A percentile compares a stretch with the other conserved stretches of the same genome.
Conservation (phyloP, 2,888 invertebrate genomes). For the Choristoneura rosaceana region DNA sequence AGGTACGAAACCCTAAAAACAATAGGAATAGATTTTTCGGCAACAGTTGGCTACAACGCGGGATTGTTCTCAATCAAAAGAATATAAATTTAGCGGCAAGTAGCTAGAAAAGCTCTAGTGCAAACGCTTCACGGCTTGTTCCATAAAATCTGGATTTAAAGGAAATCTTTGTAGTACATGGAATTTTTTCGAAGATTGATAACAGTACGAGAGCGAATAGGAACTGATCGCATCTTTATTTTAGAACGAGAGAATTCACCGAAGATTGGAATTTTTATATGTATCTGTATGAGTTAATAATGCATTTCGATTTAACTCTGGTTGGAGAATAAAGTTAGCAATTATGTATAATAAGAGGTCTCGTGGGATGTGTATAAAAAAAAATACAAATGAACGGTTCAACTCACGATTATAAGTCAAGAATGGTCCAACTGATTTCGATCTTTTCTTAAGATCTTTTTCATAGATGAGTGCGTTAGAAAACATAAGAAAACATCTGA, state of each 20-base stretch:
- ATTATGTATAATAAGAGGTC: too few species aligned
- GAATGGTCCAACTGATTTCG: too few species aligned
- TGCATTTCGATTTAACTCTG: background rate
- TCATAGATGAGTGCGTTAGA: too few species aligned
- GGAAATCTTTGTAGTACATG: slow-evolving; percentile 29
- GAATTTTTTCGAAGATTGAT: slow-evolving; percentile 39
- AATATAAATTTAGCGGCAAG: background rate
- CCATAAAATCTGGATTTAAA: slow-evolving; percentile 29
- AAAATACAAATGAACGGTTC: too few species aligned
- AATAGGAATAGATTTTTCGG: too few species aligned
- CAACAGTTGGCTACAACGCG: too few species aligned
- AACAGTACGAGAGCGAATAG: slow-evolving; percentile 24
- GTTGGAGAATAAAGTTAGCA: background rate
- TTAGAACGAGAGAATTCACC: slow-evolving; percentile 23
- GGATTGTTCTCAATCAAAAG: too few species aligned
- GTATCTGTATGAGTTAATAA: background rate
- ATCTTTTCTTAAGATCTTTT: too few species aligned
- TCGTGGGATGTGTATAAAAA: too few species aligned
- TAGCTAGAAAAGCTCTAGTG: background rate
- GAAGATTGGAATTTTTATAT: background rate
- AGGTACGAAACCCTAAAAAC: too few species aligned
- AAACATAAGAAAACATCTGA: too few species aligned
- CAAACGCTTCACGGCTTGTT: slow-evolving; percentile 27
- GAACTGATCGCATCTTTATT: slow-evolving; percentile 36
- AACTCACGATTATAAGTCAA: too few species aligned